phyloP scores from a whole-genome alignment of 1,140 invertebrate species.

The Saccostrea echinata region DNA sequence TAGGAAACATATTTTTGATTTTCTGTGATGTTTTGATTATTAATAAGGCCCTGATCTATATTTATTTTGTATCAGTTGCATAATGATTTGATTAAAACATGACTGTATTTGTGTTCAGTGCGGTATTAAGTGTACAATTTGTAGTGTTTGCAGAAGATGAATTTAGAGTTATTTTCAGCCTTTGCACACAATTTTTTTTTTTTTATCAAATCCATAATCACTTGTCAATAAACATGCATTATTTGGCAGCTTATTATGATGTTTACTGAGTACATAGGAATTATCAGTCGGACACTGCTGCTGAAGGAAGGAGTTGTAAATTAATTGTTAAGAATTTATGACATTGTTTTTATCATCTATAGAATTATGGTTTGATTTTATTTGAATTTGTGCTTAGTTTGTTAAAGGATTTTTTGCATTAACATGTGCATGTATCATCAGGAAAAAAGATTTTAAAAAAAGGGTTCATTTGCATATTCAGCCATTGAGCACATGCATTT shows the following conservation, averaged over 20 bases:
- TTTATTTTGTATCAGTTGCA: neutral
- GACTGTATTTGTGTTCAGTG: neutral
- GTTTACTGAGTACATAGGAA: neutral
- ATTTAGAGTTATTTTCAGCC: neutral
- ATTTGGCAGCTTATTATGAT: neutral
- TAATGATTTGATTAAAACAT: neutral
- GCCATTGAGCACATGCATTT: neutral
- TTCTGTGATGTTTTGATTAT: neutral
- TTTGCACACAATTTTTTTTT: neutral
- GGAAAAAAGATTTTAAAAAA: neutral
- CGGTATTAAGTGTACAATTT: neutral
- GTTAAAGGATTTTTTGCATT: neutral
- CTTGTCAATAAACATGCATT: neutral
- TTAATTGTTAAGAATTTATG: neutral
- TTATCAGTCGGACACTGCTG: neutral
- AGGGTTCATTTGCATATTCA: neutral
- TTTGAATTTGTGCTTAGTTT: neutral
- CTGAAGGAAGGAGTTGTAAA: neutral
- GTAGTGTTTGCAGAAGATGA: neutral
- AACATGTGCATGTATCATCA: neutral
- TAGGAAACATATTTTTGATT: neutral
- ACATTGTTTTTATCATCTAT: neutral
- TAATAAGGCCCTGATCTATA: neutral
- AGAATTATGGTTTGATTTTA: neutral
- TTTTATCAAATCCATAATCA: no score